A percentile compares a stretch with the other conserved stretches of the same genome.
phyloP scores from a whole-genome alignment of 2,888 invertebrate species.

The Pimpla rufipes region DNA sequence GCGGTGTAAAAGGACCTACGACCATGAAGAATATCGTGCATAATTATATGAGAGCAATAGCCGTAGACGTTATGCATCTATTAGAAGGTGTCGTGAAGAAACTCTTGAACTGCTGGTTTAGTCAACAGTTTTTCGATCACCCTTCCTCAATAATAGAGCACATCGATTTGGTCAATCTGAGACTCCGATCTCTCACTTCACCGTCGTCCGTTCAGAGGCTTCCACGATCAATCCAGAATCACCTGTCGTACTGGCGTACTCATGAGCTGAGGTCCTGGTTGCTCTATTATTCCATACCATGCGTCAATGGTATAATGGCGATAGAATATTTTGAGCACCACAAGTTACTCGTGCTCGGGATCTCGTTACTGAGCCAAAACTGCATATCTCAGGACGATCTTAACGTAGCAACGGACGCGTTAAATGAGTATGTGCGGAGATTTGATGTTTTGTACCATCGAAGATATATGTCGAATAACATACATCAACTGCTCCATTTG shows the following conservation, averaged over 20 bases:
- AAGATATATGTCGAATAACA: background rate
- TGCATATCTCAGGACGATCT: background rate
- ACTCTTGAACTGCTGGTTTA: too few species aligned
- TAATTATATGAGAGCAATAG: too few species aligned
- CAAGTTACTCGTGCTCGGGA: conserved; percentile 22
- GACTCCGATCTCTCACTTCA: conserved; percentile 6
- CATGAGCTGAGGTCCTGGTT: conserved; percentile 41
- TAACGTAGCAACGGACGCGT: too few species aligned
- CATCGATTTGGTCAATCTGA: conserved; percentile 6
- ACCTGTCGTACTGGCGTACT: too few species aligned
- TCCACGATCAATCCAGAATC: conserved; percentile 11
- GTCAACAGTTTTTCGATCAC: too few species aligned
- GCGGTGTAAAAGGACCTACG: too few species aligned
- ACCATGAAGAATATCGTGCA: too few species aligned
- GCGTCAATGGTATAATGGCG: conserved; percentile 14
- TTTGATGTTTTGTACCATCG: background rate
- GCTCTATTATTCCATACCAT: conserved; percentile 36
- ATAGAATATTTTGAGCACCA: too few species aligned
- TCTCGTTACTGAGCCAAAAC: background rate
- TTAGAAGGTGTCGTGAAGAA: too few species aligned
- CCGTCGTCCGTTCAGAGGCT: conserved; percentile 13
- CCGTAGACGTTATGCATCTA: too few species aligned
- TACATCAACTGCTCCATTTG: background rate
- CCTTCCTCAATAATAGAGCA: background rate
- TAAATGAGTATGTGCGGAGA: background rate